phyloP scores from a whole-genome alignment of 2,113 vertebrate genomes.

The Irena cyanogastra region DNA sequence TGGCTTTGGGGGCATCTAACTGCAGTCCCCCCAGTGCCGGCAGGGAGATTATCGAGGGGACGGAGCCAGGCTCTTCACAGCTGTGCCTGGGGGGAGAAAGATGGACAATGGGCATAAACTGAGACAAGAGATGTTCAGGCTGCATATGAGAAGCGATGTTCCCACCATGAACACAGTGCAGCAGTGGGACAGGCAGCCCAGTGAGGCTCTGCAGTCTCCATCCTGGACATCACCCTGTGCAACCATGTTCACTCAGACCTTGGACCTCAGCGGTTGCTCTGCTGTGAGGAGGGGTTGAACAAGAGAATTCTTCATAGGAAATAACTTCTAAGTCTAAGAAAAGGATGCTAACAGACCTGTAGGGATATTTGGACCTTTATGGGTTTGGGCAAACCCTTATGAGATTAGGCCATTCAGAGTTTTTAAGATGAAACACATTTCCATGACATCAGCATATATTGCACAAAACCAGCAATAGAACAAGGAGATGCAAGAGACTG shows the following conservation, averaged over 20 bases:
- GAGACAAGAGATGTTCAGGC: neutral
- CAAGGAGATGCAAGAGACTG: neutral
- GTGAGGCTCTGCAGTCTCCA: neutral
- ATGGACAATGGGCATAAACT: neutral
- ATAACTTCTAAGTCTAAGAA: neutral
- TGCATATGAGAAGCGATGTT: neutral
- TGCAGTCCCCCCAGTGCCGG: neutral
- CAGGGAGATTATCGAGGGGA: neutral
- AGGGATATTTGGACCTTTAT: neutral
- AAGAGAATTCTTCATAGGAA: neutral
- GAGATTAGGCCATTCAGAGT: neutral
- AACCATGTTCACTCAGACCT: neutral
- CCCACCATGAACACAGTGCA: neutral
- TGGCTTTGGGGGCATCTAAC: neutral
- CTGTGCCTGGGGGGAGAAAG: neutral
- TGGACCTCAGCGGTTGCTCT: neutral
- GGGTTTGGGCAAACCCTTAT: neutral
- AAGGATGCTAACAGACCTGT: neutral
- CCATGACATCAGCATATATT: neutral
- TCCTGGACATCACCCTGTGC: neutral
- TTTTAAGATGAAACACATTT: neutral
- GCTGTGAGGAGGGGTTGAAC: neutral
- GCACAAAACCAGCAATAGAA: neutral
- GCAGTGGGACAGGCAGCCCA: neutral
- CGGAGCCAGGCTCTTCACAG: neutral